These are phyloP conservation scores for Fragum fragum DNA, from an alignment of 2,888 invertebrate species.

Conservation along the genomic window DNA sequence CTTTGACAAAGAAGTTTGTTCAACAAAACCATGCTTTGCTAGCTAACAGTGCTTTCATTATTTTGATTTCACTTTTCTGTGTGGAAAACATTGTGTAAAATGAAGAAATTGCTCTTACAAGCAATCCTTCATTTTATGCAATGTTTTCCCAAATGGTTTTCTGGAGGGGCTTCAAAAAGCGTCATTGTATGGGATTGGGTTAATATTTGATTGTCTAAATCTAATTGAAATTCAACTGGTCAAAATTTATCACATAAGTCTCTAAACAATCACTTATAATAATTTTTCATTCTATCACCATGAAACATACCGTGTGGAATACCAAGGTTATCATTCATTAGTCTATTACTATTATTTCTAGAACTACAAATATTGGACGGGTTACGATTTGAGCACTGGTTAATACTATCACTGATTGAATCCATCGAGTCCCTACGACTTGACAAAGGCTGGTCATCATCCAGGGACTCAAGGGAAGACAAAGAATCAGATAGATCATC, in stretches of 20 bases:
- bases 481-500: neutral
- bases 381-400: neutral
- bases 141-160: no score
- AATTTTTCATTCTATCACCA: conserved; percentile 35
- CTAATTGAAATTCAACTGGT: no score
- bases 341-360: neutral
- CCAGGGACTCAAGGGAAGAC: neutral
- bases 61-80: no score
- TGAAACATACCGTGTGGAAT: conserved; percentile 25
- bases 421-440: neutral
- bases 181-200: no score
- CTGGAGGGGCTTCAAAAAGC: no score
- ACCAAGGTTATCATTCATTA: conserved; percentile 33
- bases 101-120: no score
- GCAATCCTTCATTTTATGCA: no score
- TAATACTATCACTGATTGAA: neutral
- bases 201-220: no score
- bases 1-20: no score
- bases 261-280: conserved; percentile 23
- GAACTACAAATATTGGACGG: neutral
- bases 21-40: no score
- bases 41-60: no score
- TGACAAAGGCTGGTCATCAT: neutral
- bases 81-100: no score
- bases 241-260: neutral